Conservation (phyloP, 2,797 vertebrate genomes). For the Tokudaia muenninki region DNA sequence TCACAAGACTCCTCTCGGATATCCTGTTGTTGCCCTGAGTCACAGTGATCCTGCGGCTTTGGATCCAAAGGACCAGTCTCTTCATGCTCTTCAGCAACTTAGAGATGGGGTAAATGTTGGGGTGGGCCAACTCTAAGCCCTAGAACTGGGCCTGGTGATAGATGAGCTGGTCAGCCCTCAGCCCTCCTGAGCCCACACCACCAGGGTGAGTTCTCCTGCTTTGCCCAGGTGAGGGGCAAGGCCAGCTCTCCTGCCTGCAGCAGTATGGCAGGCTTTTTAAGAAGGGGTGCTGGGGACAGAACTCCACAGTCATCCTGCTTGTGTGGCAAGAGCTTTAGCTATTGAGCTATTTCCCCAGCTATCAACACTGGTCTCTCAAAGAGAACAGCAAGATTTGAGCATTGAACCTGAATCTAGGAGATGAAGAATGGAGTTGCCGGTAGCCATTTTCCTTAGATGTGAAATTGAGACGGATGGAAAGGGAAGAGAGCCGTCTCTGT, state of each 20-base stretch:
- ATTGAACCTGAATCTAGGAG: neutral
- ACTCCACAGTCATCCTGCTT: neutral
- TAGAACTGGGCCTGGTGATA: neutral
- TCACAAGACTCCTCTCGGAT: neutral
- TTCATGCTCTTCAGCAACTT: neutral
- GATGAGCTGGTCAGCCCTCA: neutral
- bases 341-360: neutral
- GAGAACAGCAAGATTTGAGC: neutral
- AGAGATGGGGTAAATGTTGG: neutral
- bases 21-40: neutral
- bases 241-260: neutral
- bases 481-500: neutral
- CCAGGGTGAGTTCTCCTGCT: neutral
- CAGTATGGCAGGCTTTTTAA: neutral
- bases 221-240: neutral
- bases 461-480: neutral
- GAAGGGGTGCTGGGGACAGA: neutral
- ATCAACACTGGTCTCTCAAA: neutral
- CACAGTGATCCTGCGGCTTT: neutral
- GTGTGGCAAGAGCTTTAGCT: neutral
- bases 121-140: neutral
- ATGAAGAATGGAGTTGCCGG: neutral
- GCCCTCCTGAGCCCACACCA: neutral
- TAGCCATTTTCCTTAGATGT: neutral
- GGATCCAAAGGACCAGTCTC: neutral